Conservation (phyloP, 2,888 invertebrate species). For the Isoperla grammatica region DNA sequence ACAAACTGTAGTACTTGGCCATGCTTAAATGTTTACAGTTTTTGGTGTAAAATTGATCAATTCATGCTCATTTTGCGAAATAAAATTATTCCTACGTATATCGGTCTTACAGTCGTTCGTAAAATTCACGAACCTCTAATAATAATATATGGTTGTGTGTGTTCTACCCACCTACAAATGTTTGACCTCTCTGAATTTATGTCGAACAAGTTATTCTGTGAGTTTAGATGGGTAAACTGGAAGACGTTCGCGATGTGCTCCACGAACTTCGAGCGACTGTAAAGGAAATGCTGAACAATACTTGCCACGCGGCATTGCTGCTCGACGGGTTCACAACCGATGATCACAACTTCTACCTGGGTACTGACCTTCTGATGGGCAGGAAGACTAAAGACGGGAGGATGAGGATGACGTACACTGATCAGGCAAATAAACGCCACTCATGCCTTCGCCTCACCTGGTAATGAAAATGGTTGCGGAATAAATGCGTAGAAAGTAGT, state of each 20-base stretch:
- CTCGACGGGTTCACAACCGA: slow-evolving; percentile 73
- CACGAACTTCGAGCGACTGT: slow-evolving; percentile 48
- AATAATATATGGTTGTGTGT: no score
- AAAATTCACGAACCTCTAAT: no score
- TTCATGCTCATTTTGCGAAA: no score
- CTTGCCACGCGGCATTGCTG: slow-evolving; percentile 69
- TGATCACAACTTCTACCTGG: slow-evolving; percentile 49
- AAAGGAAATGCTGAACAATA: slow-evolving; percentile 56
- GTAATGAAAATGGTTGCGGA: no score
- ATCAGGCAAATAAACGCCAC: slow-evolving; percentile 76
- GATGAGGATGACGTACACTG: slow-evolving; percentile 74
- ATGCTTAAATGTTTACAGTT: no score
- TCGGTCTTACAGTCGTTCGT: no score
- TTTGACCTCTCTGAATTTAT: not conserved
- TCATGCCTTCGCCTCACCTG: slow-evolving; percentile 73
- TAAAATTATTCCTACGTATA: no score
- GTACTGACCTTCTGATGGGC: slow-evolving; percentile 38
- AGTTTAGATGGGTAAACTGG: slow-evolving; percentile 48
- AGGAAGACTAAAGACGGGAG: slow-evolving; percentile 38
- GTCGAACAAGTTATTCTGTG: not conserved
- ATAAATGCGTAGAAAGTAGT: no score
- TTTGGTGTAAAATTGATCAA: no score
- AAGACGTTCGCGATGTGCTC: slow-evolving; percentile 43
- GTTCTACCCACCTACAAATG: not conserved
- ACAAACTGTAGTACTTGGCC: no score